Conservation (phyloP, 2,113 vertebrate species). For the Eudyptes chrysolophus region DNA sequence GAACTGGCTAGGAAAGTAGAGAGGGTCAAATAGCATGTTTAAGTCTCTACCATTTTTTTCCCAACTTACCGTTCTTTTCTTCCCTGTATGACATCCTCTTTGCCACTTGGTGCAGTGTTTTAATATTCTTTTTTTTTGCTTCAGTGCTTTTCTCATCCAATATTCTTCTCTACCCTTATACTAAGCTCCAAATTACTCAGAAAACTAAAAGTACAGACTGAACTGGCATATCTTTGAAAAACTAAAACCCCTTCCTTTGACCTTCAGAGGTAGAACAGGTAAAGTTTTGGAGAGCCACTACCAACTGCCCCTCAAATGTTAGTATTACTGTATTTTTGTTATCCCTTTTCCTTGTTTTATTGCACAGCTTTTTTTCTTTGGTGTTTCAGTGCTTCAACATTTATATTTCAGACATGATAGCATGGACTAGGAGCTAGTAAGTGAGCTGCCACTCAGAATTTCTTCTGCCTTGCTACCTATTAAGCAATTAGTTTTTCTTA, state of each 20-base stretch:
- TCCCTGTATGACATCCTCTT: not conserved
- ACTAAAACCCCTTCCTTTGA: not conserved
- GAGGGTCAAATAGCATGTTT: not conserved
- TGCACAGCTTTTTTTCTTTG: not conserved
- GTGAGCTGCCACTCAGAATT: not conserved
- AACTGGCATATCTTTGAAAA: not conserved
- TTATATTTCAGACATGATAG: not conserved
- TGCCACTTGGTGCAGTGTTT: not conserved
- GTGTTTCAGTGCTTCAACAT: not conserved
- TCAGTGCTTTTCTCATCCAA: not conserved
- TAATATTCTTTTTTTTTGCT: not conserved
- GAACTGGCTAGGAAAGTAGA: not conserved
- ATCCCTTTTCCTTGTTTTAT: not conserved
- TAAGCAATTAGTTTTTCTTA: not conserved
- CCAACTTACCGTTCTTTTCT: not conserved
- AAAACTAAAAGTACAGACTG: not conserved
- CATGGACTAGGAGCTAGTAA: not conserved
- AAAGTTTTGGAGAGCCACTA: not conserved
- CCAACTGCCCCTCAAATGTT: not conserved
- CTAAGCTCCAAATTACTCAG: not conserved
- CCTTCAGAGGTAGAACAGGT: not conserved
- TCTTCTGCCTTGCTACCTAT: not conserved
- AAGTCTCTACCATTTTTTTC: not conserved
- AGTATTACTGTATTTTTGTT: not conserved
- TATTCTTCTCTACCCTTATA: not conserved